A percentile compares a stretch with the other conserved stretches of the same genome.
phyloP scores from a whole-genome alignment of 2,888 invertebrate genomes.

The Therioaphis trifolii region DNA sequence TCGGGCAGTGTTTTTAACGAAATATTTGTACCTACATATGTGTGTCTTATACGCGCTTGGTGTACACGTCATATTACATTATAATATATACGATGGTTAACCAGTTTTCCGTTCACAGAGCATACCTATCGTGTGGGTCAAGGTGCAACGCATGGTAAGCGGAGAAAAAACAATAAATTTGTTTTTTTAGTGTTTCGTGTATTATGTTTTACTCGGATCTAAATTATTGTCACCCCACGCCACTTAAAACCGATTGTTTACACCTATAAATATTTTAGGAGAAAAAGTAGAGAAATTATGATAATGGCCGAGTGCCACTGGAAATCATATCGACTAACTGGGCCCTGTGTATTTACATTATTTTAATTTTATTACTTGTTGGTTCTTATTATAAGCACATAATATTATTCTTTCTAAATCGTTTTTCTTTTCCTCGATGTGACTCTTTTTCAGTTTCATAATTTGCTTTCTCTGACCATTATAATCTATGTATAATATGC shows the following conservation, averaged over 20 bases:
- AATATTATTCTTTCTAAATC: not conserved
- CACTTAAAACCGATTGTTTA: constrained; percentile 52
- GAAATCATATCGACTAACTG: constrained; percentile 44
- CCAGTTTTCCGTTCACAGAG: constrained; percentile 20
- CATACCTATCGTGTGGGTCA: constrained; percentile 33
- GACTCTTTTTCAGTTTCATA: constrained; percentile 39
- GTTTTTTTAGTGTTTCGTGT: constrained; percentile 40
- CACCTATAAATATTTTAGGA: constrained; percentile 46
- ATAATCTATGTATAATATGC: constrained; percentile 6
- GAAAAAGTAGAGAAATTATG: constrained; percentile 33
- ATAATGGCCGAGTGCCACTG: constrained; percentile 57
- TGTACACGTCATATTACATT: not conserved
- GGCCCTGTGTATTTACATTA: constrained; percentile 38
- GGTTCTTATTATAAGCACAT: constrained; percentile 9
- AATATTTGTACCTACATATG: not conserved
- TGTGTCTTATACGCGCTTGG: not conserved
- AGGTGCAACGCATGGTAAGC: not conserved
- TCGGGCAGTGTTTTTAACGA: not conserved
- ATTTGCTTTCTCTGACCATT: constrained; percentile 7
- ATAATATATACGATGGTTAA: not conserved
- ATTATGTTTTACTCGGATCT: not conserved
- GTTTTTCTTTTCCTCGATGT: constrained; percentile 42
- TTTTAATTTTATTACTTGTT: constrained; percentile 38
- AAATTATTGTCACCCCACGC: constrained; percentile 45
- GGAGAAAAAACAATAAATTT: constrained; percentile 38